Percentiles rank a stretch among this genome's conserved stretches.
These are phyloP conservation scores for Drosophila gaucha DNA, from an alignment of 2,888 invertebrate species.

Conservation along the genomic window DNA sequence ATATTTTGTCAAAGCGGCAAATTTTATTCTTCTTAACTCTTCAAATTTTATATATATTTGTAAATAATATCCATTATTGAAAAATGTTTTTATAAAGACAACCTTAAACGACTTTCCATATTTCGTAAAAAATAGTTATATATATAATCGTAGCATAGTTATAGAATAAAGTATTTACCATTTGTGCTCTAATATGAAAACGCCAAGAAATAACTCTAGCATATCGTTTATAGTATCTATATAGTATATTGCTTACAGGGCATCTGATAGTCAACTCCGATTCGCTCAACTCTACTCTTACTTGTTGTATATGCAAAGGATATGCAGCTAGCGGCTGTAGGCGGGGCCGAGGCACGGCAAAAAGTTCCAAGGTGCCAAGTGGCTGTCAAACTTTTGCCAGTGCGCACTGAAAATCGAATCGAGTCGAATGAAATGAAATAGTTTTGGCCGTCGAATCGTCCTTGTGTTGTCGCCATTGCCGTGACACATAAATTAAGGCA, in stretches of 20 bases:
- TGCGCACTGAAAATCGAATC: constrained; percentile 70
- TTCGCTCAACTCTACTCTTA: background rate
- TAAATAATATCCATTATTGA: too few species aligned
- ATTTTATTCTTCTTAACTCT: too few species aligned
- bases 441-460: constrained; percentile 33
- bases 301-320: constrained; percentile 29
- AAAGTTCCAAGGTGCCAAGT: constrained; percentile 79
- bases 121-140: too few species aligned
- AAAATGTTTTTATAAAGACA: too few species aligned
- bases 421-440: constrained; percentile 57
- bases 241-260: background rate
- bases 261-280: background rate
- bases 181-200: too few species aligned
- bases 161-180: too few species aligned
- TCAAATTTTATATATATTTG: too few species aligned
- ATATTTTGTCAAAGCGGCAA: too few species aligned
- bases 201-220: too few species aligned
- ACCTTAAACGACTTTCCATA: too few species aligned
- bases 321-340: constrained; percentile 30
- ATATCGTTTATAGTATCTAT: too few species aligned
- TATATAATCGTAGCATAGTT: too few species aligned
- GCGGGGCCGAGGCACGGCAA: constrained; percentile 14
- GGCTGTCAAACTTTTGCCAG: constrained; percentile 76
- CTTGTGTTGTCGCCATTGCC: constrained; percentile 45
- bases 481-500: constrained; percentile 71